Conservation (phyloP, 2,888 invertebrate genomes). For the Lobophora halterata region DNA sequence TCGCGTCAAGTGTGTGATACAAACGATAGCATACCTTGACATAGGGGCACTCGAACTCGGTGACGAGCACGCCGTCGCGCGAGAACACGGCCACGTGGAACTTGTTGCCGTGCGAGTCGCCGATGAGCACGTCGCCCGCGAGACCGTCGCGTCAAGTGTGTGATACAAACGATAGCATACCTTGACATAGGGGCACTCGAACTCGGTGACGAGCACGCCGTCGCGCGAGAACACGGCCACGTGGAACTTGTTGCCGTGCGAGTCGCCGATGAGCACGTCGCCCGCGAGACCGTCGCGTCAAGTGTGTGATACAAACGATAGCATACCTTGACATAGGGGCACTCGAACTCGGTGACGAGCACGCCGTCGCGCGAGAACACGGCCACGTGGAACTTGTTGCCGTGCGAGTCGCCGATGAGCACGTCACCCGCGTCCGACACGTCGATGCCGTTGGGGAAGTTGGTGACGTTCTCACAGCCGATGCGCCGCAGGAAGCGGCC, state of each 20-base stretch:
- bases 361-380: slow-evolving; percentile 95
- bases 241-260: slow-evolving; percentile 2
- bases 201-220: slow-evolving; percentile 67
- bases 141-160: neutral
- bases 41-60: no score
- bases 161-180: neutral
- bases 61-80: no score
- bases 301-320: neutral
- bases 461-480: slow-evolving; percentile 96
- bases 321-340: slow-evolving; percentile 96
- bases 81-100: no score
- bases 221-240: slow-evolving; percentile 64
- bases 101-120: no score
- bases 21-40: no score
- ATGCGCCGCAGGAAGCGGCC: slow-evolving; percentile 95
- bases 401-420: slow-evolving; percentile 97
- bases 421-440: slow-evolving; percentile 98
- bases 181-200: slow-evolving; percentile 44
- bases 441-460: slow-evolving; percentile 98
- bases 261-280: no score
- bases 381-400: slow-evolving; percentile 98
- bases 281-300: neutral
- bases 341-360: slow-evolving; percentile 95
- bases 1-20: no score
- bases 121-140: no score